These are phyloP conservation scores for Epirrhoe tristata DNA, from an alignment of 2,888 invertebrate species.

Conservation along the genomic window DNA sequence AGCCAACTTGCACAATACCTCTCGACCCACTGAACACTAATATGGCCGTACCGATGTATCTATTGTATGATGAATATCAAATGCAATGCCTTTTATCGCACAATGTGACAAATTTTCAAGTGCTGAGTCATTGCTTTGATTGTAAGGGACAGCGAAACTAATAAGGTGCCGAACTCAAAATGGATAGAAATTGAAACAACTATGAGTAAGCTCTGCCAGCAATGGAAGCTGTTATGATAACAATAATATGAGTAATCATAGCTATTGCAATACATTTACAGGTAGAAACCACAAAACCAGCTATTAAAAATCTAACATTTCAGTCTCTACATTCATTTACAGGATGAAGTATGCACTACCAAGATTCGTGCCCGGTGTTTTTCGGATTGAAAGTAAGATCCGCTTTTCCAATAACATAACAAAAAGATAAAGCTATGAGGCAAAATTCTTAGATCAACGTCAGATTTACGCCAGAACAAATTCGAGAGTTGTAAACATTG, in stretches of 20 bases:
- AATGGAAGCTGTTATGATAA: not conserved
- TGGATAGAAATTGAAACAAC: constrained; percentile 3
- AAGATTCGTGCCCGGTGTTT: not conserved
- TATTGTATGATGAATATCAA: constrained; percentile 48
- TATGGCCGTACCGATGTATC: constrained; percentile 27
- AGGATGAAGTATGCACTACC: not conserved
- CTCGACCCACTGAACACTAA: constrained; percentile 27
- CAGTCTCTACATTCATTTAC: not conserved
- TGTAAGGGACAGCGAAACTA: constrained; percentile 16
- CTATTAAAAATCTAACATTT: too few relatives aligned
- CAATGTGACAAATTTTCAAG: constrained; percentile 45
- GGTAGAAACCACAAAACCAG: too few relatives aligned
- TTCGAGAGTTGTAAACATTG: not conserved
- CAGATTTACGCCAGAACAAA: not conserved
- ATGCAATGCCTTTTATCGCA: constrained; percentile 45
- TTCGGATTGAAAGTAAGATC: not conserved
- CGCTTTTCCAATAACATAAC: not conserved
- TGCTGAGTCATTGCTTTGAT: constrained; percentile 37
- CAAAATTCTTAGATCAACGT: not conserved
- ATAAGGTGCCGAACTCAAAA: constrained; percentile 16
- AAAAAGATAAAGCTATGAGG: not conserved
- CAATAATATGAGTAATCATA: constrained; percentile 1
- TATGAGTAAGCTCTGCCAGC: not conserved
- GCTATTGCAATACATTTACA: not conserved
- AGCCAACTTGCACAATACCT: constrained; percentile 28